Evolutionary conservation across 2,888 invertebrate species (phyloP).

Genomic region (Nymphalis polychloros): DNA sequence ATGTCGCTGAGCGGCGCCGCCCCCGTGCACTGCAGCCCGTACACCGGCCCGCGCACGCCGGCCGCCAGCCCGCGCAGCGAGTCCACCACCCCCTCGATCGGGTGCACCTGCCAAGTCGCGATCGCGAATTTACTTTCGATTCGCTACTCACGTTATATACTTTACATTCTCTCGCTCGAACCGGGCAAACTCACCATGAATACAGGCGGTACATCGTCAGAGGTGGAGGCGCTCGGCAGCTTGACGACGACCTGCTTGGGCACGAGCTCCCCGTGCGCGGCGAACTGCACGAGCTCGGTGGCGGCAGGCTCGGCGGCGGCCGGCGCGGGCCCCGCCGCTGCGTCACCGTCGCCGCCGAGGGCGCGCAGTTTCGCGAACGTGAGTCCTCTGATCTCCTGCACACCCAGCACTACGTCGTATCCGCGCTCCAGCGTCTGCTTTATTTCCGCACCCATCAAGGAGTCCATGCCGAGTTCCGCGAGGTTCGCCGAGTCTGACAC

Average conservation of each 20-base stretch:
- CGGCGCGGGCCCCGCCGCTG: slow-evolving; percentile 37
- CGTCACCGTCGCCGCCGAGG: slow-evolving; percentile 62
- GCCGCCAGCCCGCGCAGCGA: slow-evolving; percentile 87
- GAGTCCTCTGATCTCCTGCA: slow-evolving; percentile 93
- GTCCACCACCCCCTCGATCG: slow-evolving; percentile 93
- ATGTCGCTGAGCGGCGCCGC: slow-evolving; percentile 88
- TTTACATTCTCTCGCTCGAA: no score
- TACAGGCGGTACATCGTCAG: slow-evolving; percentile 74
- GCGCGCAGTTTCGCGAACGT: slow-evolving; percentile 89
- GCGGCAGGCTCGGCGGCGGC: slow-evolving; percentile 61
- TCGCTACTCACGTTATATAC: no score
- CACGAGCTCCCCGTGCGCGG: slow-evolving; percentile 83
- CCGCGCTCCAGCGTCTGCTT: slow-evolving; percentile 97
- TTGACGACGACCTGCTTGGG: slow-evolving; percentile 87
- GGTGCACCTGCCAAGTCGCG: slow-evolving; percentile 81
- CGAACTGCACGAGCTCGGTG: slow-evolving; percentile 74
- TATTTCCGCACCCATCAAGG: slow-evolving; percentile 99
- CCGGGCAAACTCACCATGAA: slow-evolving; percentile 79
- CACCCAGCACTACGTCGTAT: slow-evolving; percentile 93
- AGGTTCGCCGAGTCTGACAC: slow-evolving; percentile 88
- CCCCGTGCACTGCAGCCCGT: slow-evolving; percentile 93
- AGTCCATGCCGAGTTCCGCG: slow-evolving; percentile 98
- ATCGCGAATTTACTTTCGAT: no score
- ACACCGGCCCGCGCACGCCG: slow-evolving; percentile 88
- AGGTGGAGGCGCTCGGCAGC: slow-evolving; percentile 81